Evolutionary conservation across 2,888 invertebrate genomes (phyloP).

Genomic region (Lasiommata megera): DNA sequence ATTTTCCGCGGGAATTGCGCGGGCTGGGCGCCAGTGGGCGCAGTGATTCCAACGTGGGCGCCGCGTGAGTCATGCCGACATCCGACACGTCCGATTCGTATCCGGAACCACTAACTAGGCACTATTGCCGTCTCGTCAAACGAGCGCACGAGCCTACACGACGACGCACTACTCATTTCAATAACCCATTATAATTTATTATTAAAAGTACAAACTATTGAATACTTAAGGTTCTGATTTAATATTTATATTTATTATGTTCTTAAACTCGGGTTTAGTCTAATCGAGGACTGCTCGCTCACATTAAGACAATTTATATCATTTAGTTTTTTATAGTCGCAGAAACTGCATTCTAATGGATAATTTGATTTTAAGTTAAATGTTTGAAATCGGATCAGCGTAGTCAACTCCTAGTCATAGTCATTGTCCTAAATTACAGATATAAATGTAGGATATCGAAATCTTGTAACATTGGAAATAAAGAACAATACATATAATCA

Average conservation of each 20-base stretch:
- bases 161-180: slow-evolving; percentile 58
- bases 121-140: slow-evolving; percentile 63
- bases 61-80: slow-evolving; percentile 80
- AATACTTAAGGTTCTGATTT: not conserved
- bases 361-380: no score
- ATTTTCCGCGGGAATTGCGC: slow-evolving; percentile 33
- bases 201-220: slow-evolving; percentile 12
- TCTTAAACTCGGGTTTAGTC: not conserved
- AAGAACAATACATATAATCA: not conserved
- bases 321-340: not conserved
- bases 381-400: no score
- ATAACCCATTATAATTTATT: slow-evolving; percentile 42
- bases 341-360: no score
- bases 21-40: slow-evolving; percentile 48
- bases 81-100: slow-evolving; percentile 81
- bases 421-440: no score
- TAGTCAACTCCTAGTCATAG: no score
- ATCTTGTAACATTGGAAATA: not conserved
- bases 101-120: slow-evolving; percentile 79
- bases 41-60: slow-evolving; percentile 56
- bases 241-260: not conserved
- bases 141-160: slow-evolving; percentile 61
- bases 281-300: not conserved
- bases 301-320: not conserved
- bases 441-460: not conserved